These are phyloP conservation scores for Mustela nigripes DNA, from an alignment of 2,113 vertebrate genomes.

Conservation along the genomic window DNA sequence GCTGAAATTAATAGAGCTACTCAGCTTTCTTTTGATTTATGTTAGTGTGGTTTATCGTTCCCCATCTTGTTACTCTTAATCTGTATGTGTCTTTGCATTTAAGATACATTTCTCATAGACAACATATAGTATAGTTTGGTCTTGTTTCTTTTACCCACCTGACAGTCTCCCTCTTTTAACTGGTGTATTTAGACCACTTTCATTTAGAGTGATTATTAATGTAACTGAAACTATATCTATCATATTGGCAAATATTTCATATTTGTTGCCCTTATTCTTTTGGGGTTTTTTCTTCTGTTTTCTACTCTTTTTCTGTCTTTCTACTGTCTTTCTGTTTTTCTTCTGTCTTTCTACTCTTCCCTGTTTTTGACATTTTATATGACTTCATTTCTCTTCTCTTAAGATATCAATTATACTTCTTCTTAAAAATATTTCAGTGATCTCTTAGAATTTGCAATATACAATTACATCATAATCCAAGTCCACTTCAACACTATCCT, in stretches of 20 bases:
- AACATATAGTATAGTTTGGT: not conserved
- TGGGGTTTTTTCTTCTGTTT: not conserved
- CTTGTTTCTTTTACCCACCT: slow-evolving; percentile 13
- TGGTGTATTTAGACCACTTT: not conserved
- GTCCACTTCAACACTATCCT: not conserved
- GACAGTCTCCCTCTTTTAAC: not conserved
- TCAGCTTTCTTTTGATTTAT: not conserved
- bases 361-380: not conserved
- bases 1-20: not conserved
- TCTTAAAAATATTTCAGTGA: not conserved
- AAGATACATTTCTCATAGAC: not conserved
- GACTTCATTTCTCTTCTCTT: slow-evolving; percentile 16
- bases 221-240: not conserved
- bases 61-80: not conserved
- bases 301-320: not conserved
- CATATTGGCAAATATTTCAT: not conserved
- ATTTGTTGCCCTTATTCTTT: not conserved
- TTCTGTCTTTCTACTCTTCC: not conserved
- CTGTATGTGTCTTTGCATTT: not conserved
- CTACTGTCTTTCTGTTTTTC: not conserved
- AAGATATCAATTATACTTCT: not conserved
- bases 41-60: not conserved
- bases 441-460: not conserved
- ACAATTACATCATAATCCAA: not conserved
- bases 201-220: slow-evolving; percentile 9